phyloP scores from a whole-genome alignment of 2,797 vertebrate genomes.

The Podargus strigoides region DNA sequence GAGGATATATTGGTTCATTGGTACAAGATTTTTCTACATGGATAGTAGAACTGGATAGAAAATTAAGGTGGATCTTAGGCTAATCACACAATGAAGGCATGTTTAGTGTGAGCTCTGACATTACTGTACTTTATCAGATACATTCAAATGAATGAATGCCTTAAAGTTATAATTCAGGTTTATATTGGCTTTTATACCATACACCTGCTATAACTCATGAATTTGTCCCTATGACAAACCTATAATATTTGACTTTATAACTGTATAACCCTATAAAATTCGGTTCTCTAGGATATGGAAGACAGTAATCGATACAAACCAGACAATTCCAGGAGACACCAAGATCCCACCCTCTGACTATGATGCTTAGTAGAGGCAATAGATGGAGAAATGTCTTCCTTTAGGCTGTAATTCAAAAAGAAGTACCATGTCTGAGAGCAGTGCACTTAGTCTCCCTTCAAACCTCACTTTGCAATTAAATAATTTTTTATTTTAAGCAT shows the following conservation, averaged over 20 bases:
- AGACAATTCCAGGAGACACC: neutral
- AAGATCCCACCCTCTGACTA: neutral
- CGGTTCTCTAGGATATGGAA: neutral
- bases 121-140: neutral
- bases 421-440: neutral
- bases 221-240: neutral
- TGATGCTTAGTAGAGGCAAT: neutral
- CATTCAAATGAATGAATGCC: neutral
- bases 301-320: neutral
- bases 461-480: neutral
- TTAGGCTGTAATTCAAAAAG: neutral
- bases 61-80: neutral
- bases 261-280: neutral
- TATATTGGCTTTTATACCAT: neutral
- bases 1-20: neutral
- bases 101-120: neutral
- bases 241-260: neutral
- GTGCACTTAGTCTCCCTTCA: neutral
- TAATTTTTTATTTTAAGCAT: neutral
- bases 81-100: neutral
- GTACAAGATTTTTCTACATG: neutral
- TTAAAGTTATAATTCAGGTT: neutral
- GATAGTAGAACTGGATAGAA: neutral
- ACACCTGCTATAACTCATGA: neutral
- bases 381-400: neutral